Base-by-base conservation (phyloP, 2,888 invertebrate species). In the Blomia tropicalis region DNA sequence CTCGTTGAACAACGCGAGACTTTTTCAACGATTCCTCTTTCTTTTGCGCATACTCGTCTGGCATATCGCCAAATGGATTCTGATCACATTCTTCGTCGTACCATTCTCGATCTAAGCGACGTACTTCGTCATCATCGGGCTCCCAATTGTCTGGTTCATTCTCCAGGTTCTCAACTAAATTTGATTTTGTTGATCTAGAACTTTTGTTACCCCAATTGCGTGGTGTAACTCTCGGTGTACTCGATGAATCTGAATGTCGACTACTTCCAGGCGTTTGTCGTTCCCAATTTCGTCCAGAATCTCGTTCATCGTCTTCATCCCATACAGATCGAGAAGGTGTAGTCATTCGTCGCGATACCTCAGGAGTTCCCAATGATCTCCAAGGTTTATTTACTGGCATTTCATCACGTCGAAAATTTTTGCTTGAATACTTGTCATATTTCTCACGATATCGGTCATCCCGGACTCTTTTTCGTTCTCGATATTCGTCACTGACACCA, bases 51-150 rank as follows among this genome's bases (percentile, higher is more conserved):
- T 95, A 98, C 63, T 95, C 93, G 7, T 88, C 85, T 66, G 87
- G 87, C 0, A 87, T 82, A 65, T 83, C 83, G 0, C 85, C 81
- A 73, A 96, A 98, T 0, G 95, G 93, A 74, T 92, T 91, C 65
- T 87, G 83, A 70, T 91, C 89, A 68, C 91, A 90, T 64, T 85
- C 84, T 76, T 95, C 92, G 69, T 91, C 95, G 73, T 96, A 96
- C 96, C 98, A 98, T 70, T 93, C 93, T 62, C 98, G 78, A 73
- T 98, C 96, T 2, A 92, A 75, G 67, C 88, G 80, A 68, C 83
- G 82, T 72, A 92, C 88, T 65, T 92, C 91, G n/a, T 71, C 70
- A 71, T 89, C 86, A 91, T 92, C 91, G n/a, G 70, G 69, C 72
- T 89, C 86, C 91, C 91, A 93, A 56, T 85, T 77, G 19, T 83